Base-by-base conservation (phyloP, 2,797 vertebrate genomes). In the Bradypus variegatus region DNA sequence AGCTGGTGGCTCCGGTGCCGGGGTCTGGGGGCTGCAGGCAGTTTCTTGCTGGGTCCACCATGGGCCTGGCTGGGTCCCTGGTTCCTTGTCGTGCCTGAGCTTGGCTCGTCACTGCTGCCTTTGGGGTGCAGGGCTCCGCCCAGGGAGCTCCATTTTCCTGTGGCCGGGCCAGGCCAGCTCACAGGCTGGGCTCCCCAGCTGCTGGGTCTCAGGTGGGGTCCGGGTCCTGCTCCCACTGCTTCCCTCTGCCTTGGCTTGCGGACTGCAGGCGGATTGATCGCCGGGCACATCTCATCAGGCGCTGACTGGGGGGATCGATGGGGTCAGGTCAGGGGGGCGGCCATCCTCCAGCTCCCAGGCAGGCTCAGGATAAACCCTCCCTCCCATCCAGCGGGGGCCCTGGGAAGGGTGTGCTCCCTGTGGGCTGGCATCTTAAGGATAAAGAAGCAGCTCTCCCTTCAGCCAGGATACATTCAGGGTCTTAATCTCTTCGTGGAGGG, bases 401-500 rank as follows among this genome's bases (percentile, higher is more conserved):
- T 1, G 2, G 23, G n/a, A 38, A 41, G 18, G 13, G 15, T 4
- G 1, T 1, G 14, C 58, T 55, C n/a, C 77, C 16, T 1, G 11
- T 38, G 15, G 53, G 14, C 53, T 48, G 11, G 31, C 72, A 36
- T 58, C 72, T 70, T 29, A 41, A 85, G 67, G 48, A 13, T 69
- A 67, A 92, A 80, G 65, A 38, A 10, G 84, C 79, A 78, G 76
- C 76, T 36, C 70, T 33, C 4, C 21, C 88, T 65, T 33, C 38
- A 16, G 45, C 64, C 60, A 38, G 70, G 38, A 69, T 25, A 23
- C 12, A 10, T 18, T n/a, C 31, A 13, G 19, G 55, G 67, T 31
- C 83, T 21, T 29, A 29, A 8, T 4, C 41, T 72, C 65, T 38
- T 0, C 0, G 0, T 1, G 31, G n/a, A 38, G 36, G 3, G 0